phyloP scores from a whole-genome alignment of 2,797 vertebrate species.

The Cryptoblepharus egeriae region DNA sequence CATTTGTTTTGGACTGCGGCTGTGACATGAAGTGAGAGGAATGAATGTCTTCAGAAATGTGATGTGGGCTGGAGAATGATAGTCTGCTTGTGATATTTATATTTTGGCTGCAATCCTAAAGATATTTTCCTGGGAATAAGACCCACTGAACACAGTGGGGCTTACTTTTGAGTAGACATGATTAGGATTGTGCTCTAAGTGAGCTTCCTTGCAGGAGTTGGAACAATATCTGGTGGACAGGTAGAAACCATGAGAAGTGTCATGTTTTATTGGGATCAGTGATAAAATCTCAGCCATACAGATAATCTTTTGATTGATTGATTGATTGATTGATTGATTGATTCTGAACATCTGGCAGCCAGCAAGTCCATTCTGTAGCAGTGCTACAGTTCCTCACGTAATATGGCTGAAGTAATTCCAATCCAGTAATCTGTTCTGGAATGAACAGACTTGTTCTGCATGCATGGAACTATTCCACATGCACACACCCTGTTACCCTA shows the following conservation, averaged over 20 bases:
- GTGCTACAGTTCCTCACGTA: neutral
- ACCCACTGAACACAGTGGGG: too few relatives aligned
- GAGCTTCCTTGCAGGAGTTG: neutral
- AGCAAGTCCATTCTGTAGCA: neutral
- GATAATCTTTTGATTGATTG: neutral
- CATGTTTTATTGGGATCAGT: neutral
- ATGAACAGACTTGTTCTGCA: neutral
- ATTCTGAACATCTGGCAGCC: neutral
- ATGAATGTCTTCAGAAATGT: neutral
- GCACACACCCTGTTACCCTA: too few relatives aligned
- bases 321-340: neutral
- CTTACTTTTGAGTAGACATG: too few relatives aligned
- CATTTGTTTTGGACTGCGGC: neutral
- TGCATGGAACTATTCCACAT: neutral
- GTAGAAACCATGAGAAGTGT: neutral
- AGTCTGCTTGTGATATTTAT: neutral
- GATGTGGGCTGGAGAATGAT: neutral
- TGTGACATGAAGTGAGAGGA: neutral
- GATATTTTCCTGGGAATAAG: too few relatives aligned
- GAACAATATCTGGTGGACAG: neutral
- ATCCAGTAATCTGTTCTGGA: neutral
- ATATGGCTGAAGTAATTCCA: neutral
- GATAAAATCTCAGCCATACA: neutral
- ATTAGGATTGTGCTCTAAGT: too few relatives aligned
- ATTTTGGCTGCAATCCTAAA: too few relatives aligned